phyloP scores from a whole-genome alignment of 2,113 vertebrate genomes.

The Oncorhynchus tshawytscha region DNA sequence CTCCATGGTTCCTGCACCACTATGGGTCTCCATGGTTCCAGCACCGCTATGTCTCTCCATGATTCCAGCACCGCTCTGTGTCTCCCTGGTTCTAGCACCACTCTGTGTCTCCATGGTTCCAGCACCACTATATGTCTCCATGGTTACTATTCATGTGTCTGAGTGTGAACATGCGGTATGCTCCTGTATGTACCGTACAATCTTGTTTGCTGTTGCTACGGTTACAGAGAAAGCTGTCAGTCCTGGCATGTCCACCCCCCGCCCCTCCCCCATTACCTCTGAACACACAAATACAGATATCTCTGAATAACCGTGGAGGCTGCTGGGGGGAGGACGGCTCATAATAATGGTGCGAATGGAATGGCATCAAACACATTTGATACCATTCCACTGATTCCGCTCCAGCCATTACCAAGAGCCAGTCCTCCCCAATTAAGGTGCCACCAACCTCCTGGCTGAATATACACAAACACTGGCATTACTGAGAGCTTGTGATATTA shows the following conservation, averaged over 20 bases:
- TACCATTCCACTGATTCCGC: conserved; percentile 34
- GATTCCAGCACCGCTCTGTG: too few species aligned
- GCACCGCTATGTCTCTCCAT: too few species aligned
- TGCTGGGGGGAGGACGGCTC: too few species aligned
- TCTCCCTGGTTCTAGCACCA: too few species aligned
- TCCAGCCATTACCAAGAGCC: too few species aligned
- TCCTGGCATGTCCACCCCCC: conserved; percentile 19
- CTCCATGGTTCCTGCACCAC: too few species aligned
- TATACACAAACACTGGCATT: background rate
- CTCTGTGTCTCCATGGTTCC: too few species aligned
- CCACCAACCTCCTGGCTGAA: too few species aligned
- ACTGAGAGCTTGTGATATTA: too few species aligned
- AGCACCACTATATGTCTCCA: conserved; percentile 12
- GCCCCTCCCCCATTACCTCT: background rate
- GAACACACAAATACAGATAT: background rate
- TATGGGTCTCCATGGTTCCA: too few species aligned
- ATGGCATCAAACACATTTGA: background rate
- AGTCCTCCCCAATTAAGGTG: background rate
- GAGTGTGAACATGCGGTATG: conserved; percentile 30
- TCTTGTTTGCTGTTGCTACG: conserved; percentile 62
- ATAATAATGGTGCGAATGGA: too few species aligned
- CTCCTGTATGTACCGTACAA: conserved; percentile 24
- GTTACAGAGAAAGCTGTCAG: conserved; percentile 56
- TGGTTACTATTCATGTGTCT: conserved; percentile 6
- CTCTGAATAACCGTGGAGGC: background rate